Base-by-base conservation (phyloP, 2,888 invertebrate species). In the Ctenicera cuprea region DNA sequence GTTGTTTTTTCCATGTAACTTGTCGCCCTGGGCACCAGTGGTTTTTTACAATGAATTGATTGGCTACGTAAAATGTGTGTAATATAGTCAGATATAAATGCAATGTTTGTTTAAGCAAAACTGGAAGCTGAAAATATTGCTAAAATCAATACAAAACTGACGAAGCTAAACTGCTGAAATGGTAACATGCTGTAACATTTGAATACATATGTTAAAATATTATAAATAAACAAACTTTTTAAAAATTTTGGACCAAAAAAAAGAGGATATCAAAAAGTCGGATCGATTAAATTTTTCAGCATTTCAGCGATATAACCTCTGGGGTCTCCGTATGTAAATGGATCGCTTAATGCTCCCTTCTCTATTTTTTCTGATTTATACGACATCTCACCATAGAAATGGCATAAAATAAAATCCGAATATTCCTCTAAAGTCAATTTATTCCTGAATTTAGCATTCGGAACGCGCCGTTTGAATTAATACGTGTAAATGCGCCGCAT, bases 401-500 rank as follows among this genome's bases (percentile, higher is more conserved):
- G 77, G 80, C 80, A 71, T 78, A 79, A 79, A 80, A 82, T 81
- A 80, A 82, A 82, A 82, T 82, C 80, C 75, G 75, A 70, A 75
- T 76, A 72, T 73, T 73, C 72, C 76, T 71, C 71, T 68, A 75
- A 72, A 85, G 84, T 85, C 84, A 84, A 85, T 85, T 84, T 85
- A 85, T 85, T 84, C 84, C 76, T 78, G 82, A 73, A 82, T 83
- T 84, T 83, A 82, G 83, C 83, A 84, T 85, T 85, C 85, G 79
- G 79, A 80, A 82, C 80, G 83, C 81, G 82, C 82, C 81, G 82
- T 84, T 82, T 84, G 85, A 85, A 85, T 85, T 86, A 86, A 85
- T 86, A 85, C 85, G 85, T 85, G 85, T 83, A 85, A 85, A 85
- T 84, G 83, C 82, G 83, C 84, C 82, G 82, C 85, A 84, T 82